Percentiles rank a stretch among this genome's conserved stretches.
Conservation (phyloP, 2,888 invertebrate genomes). For the Syritta pipiens region DNA sequence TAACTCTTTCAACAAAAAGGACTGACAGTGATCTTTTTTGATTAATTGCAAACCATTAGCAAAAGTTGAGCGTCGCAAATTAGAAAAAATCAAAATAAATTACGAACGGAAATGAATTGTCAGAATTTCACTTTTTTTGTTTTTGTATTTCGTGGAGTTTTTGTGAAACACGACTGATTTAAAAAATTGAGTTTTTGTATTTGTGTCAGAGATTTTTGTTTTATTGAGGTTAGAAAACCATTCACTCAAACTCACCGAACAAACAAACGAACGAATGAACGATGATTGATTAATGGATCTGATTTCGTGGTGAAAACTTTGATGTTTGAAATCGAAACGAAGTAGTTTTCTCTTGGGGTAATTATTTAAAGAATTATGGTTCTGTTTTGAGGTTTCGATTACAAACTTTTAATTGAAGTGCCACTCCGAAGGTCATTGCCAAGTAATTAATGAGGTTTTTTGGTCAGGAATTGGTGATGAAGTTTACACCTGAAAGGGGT, state of each 20-base stretch:
- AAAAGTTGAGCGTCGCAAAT: neutral
- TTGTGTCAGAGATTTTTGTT: neutral
- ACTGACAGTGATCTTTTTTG: conserved; percentile 13
- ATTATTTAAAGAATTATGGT: no score
- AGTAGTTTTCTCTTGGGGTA: neutral
- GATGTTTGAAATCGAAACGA: conserved; percentile 2
- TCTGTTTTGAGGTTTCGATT: no score
- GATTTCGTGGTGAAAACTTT: neutral
- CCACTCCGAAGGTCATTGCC: no score
- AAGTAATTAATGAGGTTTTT: no score
- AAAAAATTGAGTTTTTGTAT: no score
- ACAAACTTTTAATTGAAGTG: no score
- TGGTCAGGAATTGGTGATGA: no score
- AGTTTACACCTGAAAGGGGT: no score
- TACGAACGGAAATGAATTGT: conserved; percentile 31
- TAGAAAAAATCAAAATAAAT: conserved; percentile 5
- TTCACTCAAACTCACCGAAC: neutral
- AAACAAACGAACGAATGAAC: neutral
- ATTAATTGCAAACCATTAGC: conserved; percentile 7
- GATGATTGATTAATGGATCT: conserved; percentile 14
- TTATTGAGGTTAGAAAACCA: no score
- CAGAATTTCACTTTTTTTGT: conserved; percentile 42
- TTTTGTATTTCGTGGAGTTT: no score
- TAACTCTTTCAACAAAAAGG: neutral
- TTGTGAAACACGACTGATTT: no score